A percentile compares a stretch with the other conserved stretches of the same genome.
Conservation (phyloP, 2,888 invertebrate species). For the Anorthoa munda region DNA sequence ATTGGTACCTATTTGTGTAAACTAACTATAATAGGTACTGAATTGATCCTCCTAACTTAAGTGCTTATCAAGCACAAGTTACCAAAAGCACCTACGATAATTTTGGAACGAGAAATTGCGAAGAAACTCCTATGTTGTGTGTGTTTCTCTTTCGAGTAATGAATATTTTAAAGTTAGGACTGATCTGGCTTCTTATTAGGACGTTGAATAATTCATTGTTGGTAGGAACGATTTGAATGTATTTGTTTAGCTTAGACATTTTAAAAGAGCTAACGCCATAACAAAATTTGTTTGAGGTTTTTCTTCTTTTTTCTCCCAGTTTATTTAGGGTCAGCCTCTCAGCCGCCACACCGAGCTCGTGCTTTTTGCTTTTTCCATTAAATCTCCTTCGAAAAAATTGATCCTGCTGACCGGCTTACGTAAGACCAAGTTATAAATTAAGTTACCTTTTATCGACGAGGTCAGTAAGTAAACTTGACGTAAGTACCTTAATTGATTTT, state of each 20-base stretch:
- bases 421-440: conserved; percentile 28
- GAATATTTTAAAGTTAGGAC: conserved; percentile 34
- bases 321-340: no score
- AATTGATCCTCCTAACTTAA: conserved; percentile 16
- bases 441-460: conserved; percentile 24
- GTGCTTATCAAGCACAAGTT: conserved; percentile 27
- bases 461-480: conserved; percentile 14
- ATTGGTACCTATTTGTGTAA: conserved; percentile 16
- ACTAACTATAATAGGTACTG: background rate
- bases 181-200: conserved; percentile 23
- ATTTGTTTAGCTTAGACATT: conserved; percentile 21
- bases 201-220: conserved; percentile 25
- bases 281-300: background rate
- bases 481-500: conserved; percentile 30
- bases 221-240: conserved; percentile 14
- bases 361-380: background rate
- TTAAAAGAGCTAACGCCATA: background rate
- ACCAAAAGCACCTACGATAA: conserved; percentile 27
- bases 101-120: conserved; percentile 22
- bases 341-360: no score
- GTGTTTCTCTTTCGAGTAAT: conserved; percentile 22
- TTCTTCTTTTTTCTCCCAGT: background rate
- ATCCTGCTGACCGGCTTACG: background rate
- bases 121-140: conserved; percentile 43
- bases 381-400: conserved; percentile 4